phyloP scores from a whole-genome alignment of 1,140 invertebrate species.

The Caenorhabditis elegans region WBcel235 BX284602.5:4680001-4680500 shows the following conservation, averaged over 20 bases:
- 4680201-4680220: conserved; percentile 56
- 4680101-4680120: conserved; percentile 47
- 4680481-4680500: too few species aligned
- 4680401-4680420: too few species aligned
- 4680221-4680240: conserved; percentile 46
- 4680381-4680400: too few species aligned
- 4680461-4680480: too few species aligned
- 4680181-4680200: conserved; percentile 65
- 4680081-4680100: conserved; percentile 28
- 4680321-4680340: background rate
- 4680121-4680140: conserved; percentile 39
- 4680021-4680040: conserved; percentile 52
- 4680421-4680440: too few species aligned
- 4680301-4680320: background rate
- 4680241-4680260: background rate
- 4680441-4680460: too few species aligned
- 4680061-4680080: conserved; percentile 49
- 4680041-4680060: conserved; percentile 56
- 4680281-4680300: background rate
- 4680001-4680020: conserved; percentile 48
- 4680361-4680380: too few species aligned
- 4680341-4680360: background rate
- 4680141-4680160: conserved; percentile 59
- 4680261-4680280: background rate
- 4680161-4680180: conserved; percentile 63